Percentiles rank a stretch among this genome's conserved stretches.
Conservation (phyloP, 2,113 vertebrate species). For the Equus przewalskii region DNA sequence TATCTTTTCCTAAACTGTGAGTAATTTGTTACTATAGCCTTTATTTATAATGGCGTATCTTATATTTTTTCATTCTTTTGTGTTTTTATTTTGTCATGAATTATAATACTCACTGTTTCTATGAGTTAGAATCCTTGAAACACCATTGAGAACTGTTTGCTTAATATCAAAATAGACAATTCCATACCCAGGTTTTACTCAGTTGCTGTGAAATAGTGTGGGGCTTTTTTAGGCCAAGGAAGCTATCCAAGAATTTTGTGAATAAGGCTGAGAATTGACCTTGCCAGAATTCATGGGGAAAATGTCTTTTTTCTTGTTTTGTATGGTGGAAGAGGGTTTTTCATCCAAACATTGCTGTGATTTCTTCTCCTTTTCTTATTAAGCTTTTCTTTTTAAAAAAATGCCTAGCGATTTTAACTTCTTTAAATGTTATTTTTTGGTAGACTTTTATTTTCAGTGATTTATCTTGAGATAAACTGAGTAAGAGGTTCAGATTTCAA, state of each 20-base stretch:
- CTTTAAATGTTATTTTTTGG: neutral
- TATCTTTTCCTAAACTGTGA: constrained; percentile 40
- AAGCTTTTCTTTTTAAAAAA: neutral
- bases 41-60: neutral
- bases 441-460: neutral
- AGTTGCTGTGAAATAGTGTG: constrained; percentile 30
- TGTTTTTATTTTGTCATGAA: constrained; percentile 42
- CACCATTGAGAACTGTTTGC: neutral
- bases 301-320: constrained; percentile 53
- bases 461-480: neutral
- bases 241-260: constrained; percentile 61
- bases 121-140: constrained; percentile 48
- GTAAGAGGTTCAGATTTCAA: neutral
- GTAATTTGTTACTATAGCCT: neutral
- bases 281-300: constrained; percentile 58
- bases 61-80: constrained; percentile 32
- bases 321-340: constrained; percentile 42
- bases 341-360: neutral
- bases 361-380: constrained; percentile 40
- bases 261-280: constrained; percentile 47
- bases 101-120: constrained; percentile 7
- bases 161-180: neutral
- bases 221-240: constrained; percentile 40
- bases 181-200: constrained; percentile 45
- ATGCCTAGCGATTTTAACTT: constrained; percentile 27